Base-by-base conservation (phyloP, 2,888 invertebrate species). In the Drosophila diplacantha region DNA sequence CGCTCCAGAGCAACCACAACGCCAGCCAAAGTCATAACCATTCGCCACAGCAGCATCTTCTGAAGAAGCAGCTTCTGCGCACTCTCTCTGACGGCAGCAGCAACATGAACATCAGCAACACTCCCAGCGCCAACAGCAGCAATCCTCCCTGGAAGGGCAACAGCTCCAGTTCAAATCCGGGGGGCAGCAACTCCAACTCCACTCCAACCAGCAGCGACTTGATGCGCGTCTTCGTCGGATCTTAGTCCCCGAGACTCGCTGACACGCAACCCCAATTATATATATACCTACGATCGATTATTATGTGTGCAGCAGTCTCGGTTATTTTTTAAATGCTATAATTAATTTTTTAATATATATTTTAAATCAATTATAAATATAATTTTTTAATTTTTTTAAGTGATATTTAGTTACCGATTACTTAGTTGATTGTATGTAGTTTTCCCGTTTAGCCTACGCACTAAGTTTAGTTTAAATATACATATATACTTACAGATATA, bases 161-260 rank as follows among this genome's bases (percentile, higher is more conserved):
- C 57, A 74, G 62, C 58, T 74, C 84, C 39, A 77, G 67, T 44
- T 77, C 84, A 34, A 74, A 74, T 43, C 83, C 84, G 37, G 73
- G 74, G 39, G 68, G 71, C 50, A 71, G 67, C 50, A 71, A 68
- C 52, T 63, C 81, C 16, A 47, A 49, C 52, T 61, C 81, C 16
- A 47, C 74, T 41, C 61, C 66, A 60, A 66, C 62, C 34, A 69
- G 73, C 64, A 68, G 70, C 69, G 81, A 85, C 77, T 66, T 85
- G 53, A 84, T 84, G 82, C 85, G 85, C 29, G 84, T 85, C 52
- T 82, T 85, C 50, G 84, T 83, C 57, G 84, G 59, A 54, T 54
- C 34, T 46, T 46, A 74, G 59, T 58, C 46, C 39, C 54, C 22
- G 44, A 56, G 4, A 46, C 14, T 26, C n/a, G 50, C 44, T 29